Conservation (phyloP, 2,113 vertebrate genomes). For the Lasiurus cinereus region DNA sequence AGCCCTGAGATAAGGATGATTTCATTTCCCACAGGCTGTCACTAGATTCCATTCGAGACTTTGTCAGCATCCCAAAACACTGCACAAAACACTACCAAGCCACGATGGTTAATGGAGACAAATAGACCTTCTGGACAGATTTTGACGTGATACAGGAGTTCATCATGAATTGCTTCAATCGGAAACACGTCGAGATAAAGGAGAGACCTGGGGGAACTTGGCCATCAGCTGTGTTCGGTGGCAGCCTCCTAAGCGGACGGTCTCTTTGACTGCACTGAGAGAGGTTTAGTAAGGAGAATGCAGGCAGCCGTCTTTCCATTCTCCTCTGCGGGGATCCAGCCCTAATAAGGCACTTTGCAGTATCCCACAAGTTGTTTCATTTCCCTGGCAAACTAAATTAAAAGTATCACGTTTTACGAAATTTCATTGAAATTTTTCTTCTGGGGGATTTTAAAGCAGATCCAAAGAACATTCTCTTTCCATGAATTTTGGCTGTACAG, state of each 20-base stretch:
- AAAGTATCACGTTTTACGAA: not conserved
- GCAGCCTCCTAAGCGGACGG: not conserved
- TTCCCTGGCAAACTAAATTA: not conserved
- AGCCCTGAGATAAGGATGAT: slow-evolving; percentile 70
- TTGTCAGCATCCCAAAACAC: slow-evolving; percentile 34
- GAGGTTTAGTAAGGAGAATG: not conserved
- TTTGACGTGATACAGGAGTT: not conserved
- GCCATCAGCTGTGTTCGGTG: not conserved
- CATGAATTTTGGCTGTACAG: not conserved
- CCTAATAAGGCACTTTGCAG: not conserved
- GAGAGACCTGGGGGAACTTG: not conserved
- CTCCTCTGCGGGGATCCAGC: not conserved
- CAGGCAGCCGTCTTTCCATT: not conserved
- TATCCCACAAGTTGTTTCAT: not conserved
- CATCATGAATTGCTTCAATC: not conserved
- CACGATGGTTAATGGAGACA: not conserved
- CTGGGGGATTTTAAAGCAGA: slow-evolving; percentile 1
- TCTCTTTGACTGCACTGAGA: not conserved
- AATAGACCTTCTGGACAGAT: slow-evolving; percentile 3
- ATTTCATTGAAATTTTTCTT: not conserved
- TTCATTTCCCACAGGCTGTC: slow-evolving; percentile 66
- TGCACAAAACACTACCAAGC: not conserved
- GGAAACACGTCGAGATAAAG: not conserved
- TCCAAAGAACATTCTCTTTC: not conserved
- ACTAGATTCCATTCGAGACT: not conserved